These are phyloP conservation scores for Ophthalmolycus amberensis DNA, from an alignment of 2,113 vertebrate genomes.

Conservation along the genomic window DNA sequence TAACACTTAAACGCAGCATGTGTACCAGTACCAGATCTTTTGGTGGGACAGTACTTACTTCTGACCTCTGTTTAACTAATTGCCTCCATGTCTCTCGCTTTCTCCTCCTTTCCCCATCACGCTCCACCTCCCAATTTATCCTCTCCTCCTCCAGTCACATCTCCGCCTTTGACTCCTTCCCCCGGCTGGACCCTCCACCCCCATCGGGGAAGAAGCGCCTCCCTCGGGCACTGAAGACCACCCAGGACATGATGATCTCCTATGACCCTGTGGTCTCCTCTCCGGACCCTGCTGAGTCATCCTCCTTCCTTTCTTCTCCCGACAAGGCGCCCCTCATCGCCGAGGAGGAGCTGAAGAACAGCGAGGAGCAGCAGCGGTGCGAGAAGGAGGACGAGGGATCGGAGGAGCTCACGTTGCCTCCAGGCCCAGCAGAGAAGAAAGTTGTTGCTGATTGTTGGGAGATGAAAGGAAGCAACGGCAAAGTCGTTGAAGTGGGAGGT, in stretches of 20 bases:
- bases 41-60: background rate
- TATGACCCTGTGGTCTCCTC: constrained; percentile 85
- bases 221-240: constrained; percentile 92
- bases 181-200: constrained; percentile 92
- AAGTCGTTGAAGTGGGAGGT: background rate
- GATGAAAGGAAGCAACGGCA: constrained; percentile 18
- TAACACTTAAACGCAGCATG: background rate
- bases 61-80: background rate
- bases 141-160: constrained; percentile 77
- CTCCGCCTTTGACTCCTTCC: constrained; percentile 84
- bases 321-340: constrained; percentile 61
- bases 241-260: constrained; percentile 97
- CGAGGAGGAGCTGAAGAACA: constrained; percentile 42
- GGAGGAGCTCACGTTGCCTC: fast-evolving
- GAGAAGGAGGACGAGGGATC: constrained; percentile 35
- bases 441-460: background rate
- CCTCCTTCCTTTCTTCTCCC: constrained; percentile 56
- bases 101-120: background rate
- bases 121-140: background rate
- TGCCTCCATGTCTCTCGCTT: background rate
- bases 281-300: constrained; percentile 69
- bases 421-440: background rate
- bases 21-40: background rate
- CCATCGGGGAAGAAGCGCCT: constrained; percentile 88
- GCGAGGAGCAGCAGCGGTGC: background rate